phyloP scores from a whole-genome alignment of 2,888 invertebrate species.

The Buathra laborator region DNA sequence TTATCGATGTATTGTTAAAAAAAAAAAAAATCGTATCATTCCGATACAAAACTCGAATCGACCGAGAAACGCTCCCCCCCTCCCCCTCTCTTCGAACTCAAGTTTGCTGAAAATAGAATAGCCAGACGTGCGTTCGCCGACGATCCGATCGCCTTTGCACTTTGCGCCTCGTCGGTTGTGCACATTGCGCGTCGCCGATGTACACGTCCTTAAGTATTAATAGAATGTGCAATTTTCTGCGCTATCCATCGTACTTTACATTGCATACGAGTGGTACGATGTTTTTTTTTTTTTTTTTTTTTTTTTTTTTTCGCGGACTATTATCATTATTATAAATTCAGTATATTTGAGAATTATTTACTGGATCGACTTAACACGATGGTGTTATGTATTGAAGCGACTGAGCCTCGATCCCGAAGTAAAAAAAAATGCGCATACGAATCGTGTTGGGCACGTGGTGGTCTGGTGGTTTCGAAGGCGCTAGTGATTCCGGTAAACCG shows the following conservation, averaged over 20 bases:
- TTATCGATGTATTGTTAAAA: neutral
- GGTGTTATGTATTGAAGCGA: neutral
- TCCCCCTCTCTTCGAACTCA: neutral
- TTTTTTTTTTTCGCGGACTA: neutral
- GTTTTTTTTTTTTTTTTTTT: no score
- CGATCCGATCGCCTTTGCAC: constrained; percentile 61
- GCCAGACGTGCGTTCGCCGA: constrained; percentile 44
- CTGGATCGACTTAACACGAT: neutral
- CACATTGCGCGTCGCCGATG: constrained; percentile 59
- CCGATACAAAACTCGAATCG: constrained; percentile 8
- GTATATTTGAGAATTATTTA: no score
- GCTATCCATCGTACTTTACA: constrained; percentile 28
- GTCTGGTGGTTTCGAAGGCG: constrained; percentile 40
- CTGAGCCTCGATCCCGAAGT: neutral
- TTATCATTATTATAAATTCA: constrained; percentile 18
- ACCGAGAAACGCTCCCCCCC: neutral
- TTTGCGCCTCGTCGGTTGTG: constrained; percentile 58
- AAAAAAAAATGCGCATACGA: constrained; percentile 19
- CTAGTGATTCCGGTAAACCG: constrained; percentile 53
- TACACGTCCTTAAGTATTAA: constrained; percentile 68
- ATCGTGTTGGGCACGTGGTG: constrained; percentile 33
- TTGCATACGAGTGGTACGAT: neutral
- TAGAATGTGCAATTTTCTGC: constrained; percentile 70
- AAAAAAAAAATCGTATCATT: constrained; percentile 21
- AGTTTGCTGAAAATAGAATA: constrained; percentile 57